Evolutionary conservation across 2,113 vertebrate species (phyloP).

Genomic region (Notothenia coriiceps): DNA sequence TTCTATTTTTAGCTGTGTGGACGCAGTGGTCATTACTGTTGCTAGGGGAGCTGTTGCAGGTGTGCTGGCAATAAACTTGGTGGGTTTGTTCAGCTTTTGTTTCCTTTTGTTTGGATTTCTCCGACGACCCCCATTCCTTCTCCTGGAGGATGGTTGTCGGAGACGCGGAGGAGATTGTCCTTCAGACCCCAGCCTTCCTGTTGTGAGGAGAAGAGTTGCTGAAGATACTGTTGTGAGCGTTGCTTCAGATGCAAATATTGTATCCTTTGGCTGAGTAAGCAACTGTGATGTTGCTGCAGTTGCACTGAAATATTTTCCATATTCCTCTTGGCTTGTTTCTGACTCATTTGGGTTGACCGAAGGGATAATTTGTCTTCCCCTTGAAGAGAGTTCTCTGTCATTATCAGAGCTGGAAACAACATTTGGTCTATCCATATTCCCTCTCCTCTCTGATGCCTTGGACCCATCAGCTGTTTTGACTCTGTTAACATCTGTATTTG

Average conservation of each 20-base stretch:
- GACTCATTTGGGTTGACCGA: conserved; percentile 28
- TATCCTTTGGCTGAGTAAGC: conserved; percentile 6
- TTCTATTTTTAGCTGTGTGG: conserved; percentile 60
- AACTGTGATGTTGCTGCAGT: conserved; percentile 14
- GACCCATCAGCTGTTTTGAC: conserved; percentile 52
- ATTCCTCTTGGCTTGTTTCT: conserved; percentile 33
- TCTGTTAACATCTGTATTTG: conserved; percentile 47
- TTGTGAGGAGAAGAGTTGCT: conserved; percentile 1
- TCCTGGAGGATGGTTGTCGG: conserved; percentile 63
- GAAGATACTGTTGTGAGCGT: conserved; percentile 43
- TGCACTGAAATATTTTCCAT: conserved; percentile 33
- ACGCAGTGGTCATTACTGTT: conserved; percentile 24
- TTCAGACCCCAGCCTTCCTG: not conserved
- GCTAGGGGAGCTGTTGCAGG: conserved; percentile 22
- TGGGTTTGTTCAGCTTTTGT: conserved; percentile 57
- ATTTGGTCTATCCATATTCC: not conserved
- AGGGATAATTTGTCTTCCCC: conserved; percentile 23
- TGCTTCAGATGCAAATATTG: conserved; percentile 29
- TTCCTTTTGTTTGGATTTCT: conserved; percentile 82
- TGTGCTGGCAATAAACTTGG: conserved; percentile 29
- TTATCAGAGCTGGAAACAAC: conserved; percentile 38
- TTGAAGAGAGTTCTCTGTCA: conserved; percentile 34
- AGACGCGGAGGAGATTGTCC: not conserved
- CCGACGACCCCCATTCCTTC: conserved; percentile 79
- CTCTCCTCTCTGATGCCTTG: not conserved